Conservation (phyloP, 1,140 invertebrate genomes). For the Bombus pascuorum region DNA sequence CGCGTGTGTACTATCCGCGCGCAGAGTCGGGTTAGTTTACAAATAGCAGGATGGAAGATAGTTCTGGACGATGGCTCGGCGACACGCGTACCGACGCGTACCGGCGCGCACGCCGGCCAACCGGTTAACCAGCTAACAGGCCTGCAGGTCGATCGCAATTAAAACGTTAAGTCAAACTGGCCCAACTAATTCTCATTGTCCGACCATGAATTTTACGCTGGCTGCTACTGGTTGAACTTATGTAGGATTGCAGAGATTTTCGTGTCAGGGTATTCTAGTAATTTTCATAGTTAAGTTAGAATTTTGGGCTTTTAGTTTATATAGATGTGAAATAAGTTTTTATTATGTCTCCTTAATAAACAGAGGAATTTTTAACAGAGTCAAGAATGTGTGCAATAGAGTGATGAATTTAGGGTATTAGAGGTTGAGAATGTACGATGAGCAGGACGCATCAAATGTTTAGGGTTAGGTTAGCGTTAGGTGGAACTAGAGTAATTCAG, state of each 20-base stretch:
- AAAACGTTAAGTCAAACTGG: conserved; percentile 51
- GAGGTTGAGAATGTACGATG: too few species aligned
- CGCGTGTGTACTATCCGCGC: background rate
- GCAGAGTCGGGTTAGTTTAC: conserved; percentile 54
- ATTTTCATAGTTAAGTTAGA: background rate
- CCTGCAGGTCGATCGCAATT: conserved; percentile 58
- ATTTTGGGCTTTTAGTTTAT: too few species aligned
- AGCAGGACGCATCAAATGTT: too few species aligned
- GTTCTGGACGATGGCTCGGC: conserved; percentile 37
- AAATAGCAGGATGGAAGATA: conserved; percentile 58
- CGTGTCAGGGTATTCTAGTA: background rate
- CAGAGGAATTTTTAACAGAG: background rate
- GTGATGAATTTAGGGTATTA: background rate
- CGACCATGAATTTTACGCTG: conserved; percentile 16
- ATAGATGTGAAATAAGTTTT: too few species aligned
- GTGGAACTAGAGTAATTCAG: too few species aligned
- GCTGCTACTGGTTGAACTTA: background rate
- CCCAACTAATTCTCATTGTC: conserved; percentile 39
- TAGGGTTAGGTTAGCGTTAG: too few species aligned
- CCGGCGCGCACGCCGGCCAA: background rate
- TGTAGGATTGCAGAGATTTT: background rate
- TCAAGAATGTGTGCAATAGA: background rate
- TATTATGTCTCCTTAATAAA: background rate
- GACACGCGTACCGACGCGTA: background rate
- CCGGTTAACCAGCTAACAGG: conserved; percentile 4